These are phyloP conservation scores for cattle (Bos taurus) DNA, from an alignment of 2,113 vertebrate species.

Conservation along the genomic window DNA sequence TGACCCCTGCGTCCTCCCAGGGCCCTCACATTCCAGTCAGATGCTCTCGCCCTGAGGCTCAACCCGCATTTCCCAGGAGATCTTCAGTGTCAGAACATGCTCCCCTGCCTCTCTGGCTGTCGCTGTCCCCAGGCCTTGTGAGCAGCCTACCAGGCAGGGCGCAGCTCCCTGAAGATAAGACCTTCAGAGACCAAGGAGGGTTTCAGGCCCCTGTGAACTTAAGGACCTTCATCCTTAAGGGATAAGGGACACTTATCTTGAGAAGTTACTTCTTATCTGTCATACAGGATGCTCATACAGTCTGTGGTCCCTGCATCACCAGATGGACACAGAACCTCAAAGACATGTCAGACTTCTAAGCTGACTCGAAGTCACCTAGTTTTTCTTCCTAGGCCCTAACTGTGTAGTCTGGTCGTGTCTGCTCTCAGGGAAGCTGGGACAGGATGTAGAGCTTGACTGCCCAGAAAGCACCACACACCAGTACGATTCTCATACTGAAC, in stretches of 20 bases:
- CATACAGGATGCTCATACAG: background rate
- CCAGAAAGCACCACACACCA: background rate
- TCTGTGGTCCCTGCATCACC: background rate
- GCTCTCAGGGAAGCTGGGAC: background rate
- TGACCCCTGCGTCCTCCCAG: background rate
- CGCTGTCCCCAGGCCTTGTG: background rate
- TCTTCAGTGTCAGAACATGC: background rate
- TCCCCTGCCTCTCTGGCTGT: background rate
- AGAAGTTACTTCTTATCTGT: background rate
- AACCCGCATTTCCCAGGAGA: background rate
- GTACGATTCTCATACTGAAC: background rate
- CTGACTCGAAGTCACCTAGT: background rate
- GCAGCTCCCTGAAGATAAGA: background rate
- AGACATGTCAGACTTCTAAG: background rate
- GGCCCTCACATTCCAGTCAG: background rate
- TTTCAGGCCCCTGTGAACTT: background rate
- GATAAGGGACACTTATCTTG: background rate
- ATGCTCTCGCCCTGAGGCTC: background rate
- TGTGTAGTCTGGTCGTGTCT: background rate
- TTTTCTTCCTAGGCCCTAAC: background rate
- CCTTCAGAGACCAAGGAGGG: background rate
- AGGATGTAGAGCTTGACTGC: background rate
- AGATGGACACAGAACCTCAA: background rate
- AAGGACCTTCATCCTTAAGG: slow-evolving; percentile 1
- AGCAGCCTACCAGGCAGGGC: background rate